Conservation (phyloP, 2,888 invertebrate genomes). For the Leucoptera coffeella region DNA sequence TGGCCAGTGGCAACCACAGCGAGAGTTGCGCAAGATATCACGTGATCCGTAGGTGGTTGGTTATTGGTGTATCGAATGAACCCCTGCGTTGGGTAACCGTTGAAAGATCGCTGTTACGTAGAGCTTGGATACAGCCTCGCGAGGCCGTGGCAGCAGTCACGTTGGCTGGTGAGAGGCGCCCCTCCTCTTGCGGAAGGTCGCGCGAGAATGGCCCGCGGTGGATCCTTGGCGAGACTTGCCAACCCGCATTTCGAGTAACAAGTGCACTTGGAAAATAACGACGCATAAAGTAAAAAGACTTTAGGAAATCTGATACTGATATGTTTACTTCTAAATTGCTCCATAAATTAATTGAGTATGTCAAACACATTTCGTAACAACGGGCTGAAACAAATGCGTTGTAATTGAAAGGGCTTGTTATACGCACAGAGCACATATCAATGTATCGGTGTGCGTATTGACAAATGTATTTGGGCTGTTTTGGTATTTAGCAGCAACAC, state of each 20-base stretch:
- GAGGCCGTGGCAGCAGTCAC: constrained; percentile 50
- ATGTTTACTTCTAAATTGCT: too few species aligned
- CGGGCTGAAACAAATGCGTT: too few species aligned
- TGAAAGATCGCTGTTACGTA: constrained; percentile 50
- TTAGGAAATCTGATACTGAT: too few species aligned
- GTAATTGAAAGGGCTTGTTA: too few species aligned
- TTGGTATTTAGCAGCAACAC: too few species aligned
- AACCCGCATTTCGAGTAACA: not conserved
- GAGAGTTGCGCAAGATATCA: constrained; percentile 43
- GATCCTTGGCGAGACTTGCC: constrained; percentile 31
- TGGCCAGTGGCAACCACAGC: too few species aligned
- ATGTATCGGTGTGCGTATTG: too few species aligned
- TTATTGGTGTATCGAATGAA: constrained; percentile 40
- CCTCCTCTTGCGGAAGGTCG: constrained; percentile 47
- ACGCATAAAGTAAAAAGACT: too few species aligned
- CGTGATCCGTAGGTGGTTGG: constrained; percentile 36
- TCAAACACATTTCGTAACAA: too few species aligned
- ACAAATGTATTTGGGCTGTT: too few species aligned
- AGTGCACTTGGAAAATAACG: not conserved
- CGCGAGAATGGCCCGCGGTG: constrained; percentile 39
- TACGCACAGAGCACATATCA: too few species aligned
- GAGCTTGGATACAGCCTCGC: constrained; percentile 47
- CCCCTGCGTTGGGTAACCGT: constrained; percentile 43
- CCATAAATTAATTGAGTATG: too few species aligned
- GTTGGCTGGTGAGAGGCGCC: constrained; percentile 26